Conservation (phyloP, 2,888 invertebrate genomes). For the Seladonia tumulorum region DNA sequence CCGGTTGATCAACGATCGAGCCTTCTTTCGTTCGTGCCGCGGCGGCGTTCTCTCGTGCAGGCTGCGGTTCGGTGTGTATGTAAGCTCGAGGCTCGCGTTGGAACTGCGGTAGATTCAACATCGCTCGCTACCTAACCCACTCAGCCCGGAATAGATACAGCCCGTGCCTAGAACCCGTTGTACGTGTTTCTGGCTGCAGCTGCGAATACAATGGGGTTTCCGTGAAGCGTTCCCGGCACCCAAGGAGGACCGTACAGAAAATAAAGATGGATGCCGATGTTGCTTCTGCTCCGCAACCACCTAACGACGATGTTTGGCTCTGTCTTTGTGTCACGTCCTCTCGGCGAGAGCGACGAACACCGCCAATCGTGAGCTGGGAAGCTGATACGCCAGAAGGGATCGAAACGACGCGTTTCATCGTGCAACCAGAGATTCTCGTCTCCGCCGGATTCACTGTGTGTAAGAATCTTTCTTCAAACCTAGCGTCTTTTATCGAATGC, state of each 20-base stretch:
- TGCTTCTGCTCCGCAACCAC: constrained; percentile 17
- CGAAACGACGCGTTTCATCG: not conserved
- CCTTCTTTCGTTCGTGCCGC: constrained; percentile 46
- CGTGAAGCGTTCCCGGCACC: constrained; percentile 23
- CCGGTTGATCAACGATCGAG: constrained; percentile 50
- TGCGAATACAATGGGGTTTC: constrained; percentile 52
- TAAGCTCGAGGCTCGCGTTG: constrained; percentile 38
- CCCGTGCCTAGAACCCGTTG: constrained; percentile 30
- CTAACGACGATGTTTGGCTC: constrained; percentile 25
- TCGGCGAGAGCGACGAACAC: not conserved
- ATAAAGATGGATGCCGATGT: constrained; percentile 42
- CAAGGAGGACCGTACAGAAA: constrained; percentile 43
- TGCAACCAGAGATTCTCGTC: not conserved
- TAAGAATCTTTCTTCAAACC: constrained; percentile 1
- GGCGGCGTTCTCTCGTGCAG: constrained; percentile 11
- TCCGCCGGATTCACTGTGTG: not conserved
- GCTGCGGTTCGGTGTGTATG: constrained; percentile 10
- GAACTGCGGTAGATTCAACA: constrained; percentile 59
- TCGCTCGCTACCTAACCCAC: constrained; percentile 46
- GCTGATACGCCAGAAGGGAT: not conserved
- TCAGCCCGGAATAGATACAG: constrained; percentile 47
- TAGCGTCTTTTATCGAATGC: not conserved
- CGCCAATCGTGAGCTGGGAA: not conserved
- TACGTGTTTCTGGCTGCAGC: constrained; percentile 48
- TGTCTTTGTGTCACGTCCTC: not conserved